Conservation (phyloP, 2,113 vertebrate species). For the Oxyura jamaicensis region DNA sequence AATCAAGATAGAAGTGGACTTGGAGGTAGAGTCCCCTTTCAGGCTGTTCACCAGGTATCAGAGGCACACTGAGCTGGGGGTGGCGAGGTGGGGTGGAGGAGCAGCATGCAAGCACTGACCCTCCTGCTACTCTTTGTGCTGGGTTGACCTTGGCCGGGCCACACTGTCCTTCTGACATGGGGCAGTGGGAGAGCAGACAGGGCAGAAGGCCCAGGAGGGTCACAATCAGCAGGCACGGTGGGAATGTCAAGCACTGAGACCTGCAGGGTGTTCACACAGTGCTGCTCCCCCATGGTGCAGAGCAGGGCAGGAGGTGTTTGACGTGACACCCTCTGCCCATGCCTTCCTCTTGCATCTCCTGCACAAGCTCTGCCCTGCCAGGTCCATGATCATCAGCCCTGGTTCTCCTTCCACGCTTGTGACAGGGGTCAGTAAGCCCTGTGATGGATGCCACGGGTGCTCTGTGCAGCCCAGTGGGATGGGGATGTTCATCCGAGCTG, state of each 20-base stretch:
- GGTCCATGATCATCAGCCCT: accelerated
- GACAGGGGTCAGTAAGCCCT: neutral
- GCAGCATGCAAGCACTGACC: neutral
- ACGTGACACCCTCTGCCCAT: neutral
- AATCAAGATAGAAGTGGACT: neutral
- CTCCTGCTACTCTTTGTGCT: neutral
- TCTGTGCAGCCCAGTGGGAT: neutral
- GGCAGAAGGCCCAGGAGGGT: neutral
- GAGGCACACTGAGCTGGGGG: neutral
- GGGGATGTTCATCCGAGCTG: neutral
- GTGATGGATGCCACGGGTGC: accelerated
- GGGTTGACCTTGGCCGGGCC: neutral
- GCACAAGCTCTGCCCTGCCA: no score
- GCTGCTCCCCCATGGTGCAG: neutral
- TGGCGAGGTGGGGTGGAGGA: neutral
- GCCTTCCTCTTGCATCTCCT: neutral
- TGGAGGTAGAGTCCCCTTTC: neutral
- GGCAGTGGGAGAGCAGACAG: neutral
- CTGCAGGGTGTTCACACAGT: neutral
- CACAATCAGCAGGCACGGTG: neutral
- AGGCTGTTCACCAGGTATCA: neutral
- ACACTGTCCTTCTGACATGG: accelerated
- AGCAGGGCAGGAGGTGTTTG: no score
- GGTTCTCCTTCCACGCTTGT: neutral
- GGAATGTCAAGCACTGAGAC: neutral